These are phyloP conservation scores for Chymomyza procnemis DNA, from an alignment of 2,888 invertebrate genomes.

Conservation along the genomic window DNA sequence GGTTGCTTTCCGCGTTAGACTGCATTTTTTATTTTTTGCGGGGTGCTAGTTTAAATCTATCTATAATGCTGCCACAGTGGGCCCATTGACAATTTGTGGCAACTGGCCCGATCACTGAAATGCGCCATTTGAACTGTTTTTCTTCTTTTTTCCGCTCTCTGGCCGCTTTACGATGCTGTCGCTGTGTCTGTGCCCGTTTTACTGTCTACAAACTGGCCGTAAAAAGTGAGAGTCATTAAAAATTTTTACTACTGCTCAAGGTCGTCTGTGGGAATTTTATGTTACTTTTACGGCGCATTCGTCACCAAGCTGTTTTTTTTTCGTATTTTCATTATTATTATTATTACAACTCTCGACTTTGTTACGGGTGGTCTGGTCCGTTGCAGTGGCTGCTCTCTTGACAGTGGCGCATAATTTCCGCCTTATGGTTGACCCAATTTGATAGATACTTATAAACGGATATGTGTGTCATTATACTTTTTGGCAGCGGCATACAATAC, in stretches of 20 bases:
- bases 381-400: conserved; percentile 17
- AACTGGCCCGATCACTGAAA: conserved; percentile 47
- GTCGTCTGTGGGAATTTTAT: conserved; percentile 76
- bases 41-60: conserved; percentile 43
- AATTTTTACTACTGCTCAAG: conserved; percentile 77
- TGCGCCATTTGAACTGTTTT: conserved; percentile 13
- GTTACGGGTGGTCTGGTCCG: conserved; percentile 13
- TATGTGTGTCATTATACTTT: neutral
- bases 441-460: neutral
- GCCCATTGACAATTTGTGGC: conserved; percentile 58
- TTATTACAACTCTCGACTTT: conserved; percentile 5
- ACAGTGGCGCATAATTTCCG: neutral
- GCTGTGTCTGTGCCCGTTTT: conserved; percentile 32
- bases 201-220: conserved; percentile 65
- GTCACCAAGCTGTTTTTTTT: conserved; percentile 33
- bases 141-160: conserved; percentile 21
- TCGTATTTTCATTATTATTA: conserved; percentile 2
- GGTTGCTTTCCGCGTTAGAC: neutral
- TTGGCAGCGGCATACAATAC: neutral
- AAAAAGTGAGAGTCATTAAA: conserved; percentile 78
- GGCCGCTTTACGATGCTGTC: conserved; percentile 35
- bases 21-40: neutral
- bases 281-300: conserved; percentile 54
- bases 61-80: conserved; percentile 59
- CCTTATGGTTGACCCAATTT: conserved; percentile 58